Evolutionary conservation across 1,140 invertebrate genomes (phyloP), one percentile per base, ranked within the genome.

Genomic region (Triops longicaudatus): DNA sequence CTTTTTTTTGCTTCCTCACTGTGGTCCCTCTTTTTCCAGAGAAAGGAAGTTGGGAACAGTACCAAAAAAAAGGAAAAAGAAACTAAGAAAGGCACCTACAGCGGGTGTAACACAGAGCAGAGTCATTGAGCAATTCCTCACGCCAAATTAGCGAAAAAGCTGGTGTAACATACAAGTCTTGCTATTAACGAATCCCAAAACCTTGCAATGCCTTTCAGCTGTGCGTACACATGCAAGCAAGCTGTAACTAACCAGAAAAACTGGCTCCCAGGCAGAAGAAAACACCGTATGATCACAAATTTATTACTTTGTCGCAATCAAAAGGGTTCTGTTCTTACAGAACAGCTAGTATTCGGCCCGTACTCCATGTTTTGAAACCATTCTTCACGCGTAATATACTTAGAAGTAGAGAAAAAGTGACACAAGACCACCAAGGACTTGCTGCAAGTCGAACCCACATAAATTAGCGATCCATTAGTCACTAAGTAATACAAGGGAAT

Each of bases 391-490:
- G 14, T 22, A 63, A 63, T 63, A n/a, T 6, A 0, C 14, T n/a
- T 63, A 22, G 14, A 22, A n/a, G n/a, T n/a, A 14, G 50, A 14
- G 50, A 1, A 63, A 63, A 63, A 63, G 11, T n/a, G 14, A 63
- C 50, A 63, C 50, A 63, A 37, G 50, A 63, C 50, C 50, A 63
- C 50, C 50, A 22, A 22, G 22, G 50, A 63, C 22, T 22, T 22
- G 14, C 22, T 63, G 50, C 10, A 63, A 63, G 50, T 22, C 50
- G 5, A 17, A 63, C 50, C 50, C 22, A 63, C 50, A 63, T 63
- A 63, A 63, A 63, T 63, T 63, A 63, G 14, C 50, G 50, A 63
- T 63, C 50, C 22, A 63, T 63, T 63, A 63, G 50, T 22, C 50
- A 63, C 10, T 22, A 63, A 63, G 50, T 63, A 63, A 17, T 17